These are phyloP conservation scores for Drepana falcataria DNA, from an alignment of 2,888 invertebrate genomes.

Conservation along the genomic window DNA sequence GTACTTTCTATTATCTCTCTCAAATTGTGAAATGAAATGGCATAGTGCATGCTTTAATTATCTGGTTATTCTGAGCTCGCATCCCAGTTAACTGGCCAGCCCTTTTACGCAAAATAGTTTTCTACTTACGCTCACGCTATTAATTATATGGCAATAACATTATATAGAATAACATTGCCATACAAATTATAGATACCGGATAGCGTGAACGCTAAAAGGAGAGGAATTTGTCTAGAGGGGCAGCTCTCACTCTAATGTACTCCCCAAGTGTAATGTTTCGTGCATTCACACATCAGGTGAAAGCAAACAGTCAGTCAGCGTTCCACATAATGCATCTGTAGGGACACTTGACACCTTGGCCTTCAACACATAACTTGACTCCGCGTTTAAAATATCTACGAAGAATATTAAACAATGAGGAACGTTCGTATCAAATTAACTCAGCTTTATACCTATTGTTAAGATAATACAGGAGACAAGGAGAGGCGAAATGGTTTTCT, in stretches of 20 bases:
- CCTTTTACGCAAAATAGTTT: too few species aligned
- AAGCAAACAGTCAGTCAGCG: constrained; percentile 66
- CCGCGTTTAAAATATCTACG: constrained; percentile 8
- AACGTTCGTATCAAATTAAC: neutral
- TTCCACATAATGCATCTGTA: constrained; percentile 63
- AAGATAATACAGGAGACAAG: too few species aligned
- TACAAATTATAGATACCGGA: too few species aligned
- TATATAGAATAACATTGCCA: too few species aligned
- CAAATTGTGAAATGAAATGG: neutral
- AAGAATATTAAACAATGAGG: neutral
- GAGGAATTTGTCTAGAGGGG: too few species aligned
- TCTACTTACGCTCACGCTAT: too few species aligned
- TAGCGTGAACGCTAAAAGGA: too few species aligned
- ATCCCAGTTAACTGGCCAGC: constrained; percentile 18
- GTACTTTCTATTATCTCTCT: neutral
- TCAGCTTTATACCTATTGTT: neutral
- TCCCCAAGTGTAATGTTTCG: constrained; percentile 62
- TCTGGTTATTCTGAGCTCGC: constrained; percentile 27
- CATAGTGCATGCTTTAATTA: constrained; percentile 10
- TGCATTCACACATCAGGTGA: constrained; percentile 60
- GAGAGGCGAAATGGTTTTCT: too few species aligned
- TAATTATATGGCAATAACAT: too few species aligned
- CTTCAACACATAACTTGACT: constrained; percentile 40
- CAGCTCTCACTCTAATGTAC: constrained; percentile 16
- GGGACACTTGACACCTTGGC: constrained; percentile 67